A percentile compares a stretch with the other conserved stretches of the same genome.
Conservation (phyloP, 2,797 vertebrate genomes). For the Falco berigora region DNA sequence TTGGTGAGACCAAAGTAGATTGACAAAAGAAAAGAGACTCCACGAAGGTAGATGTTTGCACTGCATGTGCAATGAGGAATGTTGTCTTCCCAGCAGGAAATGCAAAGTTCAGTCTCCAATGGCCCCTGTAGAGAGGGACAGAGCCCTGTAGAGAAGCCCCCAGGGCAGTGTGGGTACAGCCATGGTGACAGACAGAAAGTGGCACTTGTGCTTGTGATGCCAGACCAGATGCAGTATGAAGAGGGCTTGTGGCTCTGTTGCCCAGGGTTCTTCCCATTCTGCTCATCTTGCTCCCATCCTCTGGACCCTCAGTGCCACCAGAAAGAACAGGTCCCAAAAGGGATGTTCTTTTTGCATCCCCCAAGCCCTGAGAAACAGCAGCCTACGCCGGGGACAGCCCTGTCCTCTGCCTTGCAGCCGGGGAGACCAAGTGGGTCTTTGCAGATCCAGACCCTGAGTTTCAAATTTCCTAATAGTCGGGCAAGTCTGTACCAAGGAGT, state of each 20-base stretch:
- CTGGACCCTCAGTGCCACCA: neutral
- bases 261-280: neutral
- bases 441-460: neutral
- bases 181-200: neutral
- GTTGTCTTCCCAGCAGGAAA: neutral
- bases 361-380: neutral
- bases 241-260: neutral
- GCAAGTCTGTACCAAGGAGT: neutral
- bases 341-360: neutral
- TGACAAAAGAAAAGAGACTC: neutral
- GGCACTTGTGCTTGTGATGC: neutral
- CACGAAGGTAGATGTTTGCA: neutral
- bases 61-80: neutral
- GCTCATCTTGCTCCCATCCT: neutral
- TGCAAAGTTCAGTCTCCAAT: neutral
- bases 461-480: neutral
- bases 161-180: neutral
- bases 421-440: neutral
- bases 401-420: neutral
- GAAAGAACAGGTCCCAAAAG: neutral
- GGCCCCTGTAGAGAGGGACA: neutral
- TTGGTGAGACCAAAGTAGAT: neutral
- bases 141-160: accelerated
- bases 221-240: neutral
- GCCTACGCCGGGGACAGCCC: neutral